Evolutionary conservation across 1,140 invertebrate species (phyloP).

Genomic region (Zaprionus vittiger): DNA sequence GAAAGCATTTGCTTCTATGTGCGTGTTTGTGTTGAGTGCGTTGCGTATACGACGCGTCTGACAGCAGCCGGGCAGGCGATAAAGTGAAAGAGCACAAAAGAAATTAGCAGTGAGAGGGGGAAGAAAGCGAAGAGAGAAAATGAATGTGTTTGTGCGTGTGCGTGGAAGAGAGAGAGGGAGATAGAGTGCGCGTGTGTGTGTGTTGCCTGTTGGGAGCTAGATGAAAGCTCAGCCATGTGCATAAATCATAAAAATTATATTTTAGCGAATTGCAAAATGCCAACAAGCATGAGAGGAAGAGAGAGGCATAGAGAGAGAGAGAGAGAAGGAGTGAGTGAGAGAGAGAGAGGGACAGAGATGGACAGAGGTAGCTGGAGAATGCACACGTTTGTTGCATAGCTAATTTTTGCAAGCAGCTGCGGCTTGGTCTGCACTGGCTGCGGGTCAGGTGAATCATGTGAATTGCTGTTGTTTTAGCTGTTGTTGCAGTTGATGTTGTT

Average conservation of each 20-base stretch:
- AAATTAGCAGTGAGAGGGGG: conserved; percentile 31
- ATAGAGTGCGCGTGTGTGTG: background rate
- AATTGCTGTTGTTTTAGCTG: background rate
- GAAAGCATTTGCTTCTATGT: background rate
- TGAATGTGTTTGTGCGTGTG: background rate
- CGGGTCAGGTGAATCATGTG: conserved; percentile 7
- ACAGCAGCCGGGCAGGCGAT: conserved; percentile 35
- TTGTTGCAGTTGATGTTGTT: conserved; percentile 12
- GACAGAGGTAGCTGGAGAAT: background rate
- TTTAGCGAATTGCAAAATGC: conserved; percentile 40
- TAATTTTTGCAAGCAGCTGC: conserved; percentile 25
- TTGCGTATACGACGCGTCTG: conserved; percentile 47
- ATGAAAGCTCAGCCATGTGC: conserved; percentile 39
- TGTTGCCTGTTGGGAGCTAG: conserved; percentile 13
- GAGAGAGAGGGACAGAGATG: background rate
- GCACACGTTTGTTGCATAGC: conserved; percentile 27
- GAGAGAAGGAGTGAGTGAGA: background rate
- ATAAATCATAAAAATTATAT: conserved; percentile 49
- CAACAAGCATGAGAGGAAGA: background rate
- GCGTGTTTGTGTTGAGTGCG: conserved; percentile 1
- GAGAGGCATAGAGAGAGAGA: background rate
- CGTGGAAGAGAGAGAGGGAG: background rate
- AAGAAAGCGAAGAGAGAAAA: background rate
- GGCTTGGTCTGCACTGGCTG: background rate
- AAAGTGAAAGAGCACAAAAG: conserved; percentile 36